Conservation (phyloP, 2,797 vertebrate species). For the Brachymystax lenok region DNA sequence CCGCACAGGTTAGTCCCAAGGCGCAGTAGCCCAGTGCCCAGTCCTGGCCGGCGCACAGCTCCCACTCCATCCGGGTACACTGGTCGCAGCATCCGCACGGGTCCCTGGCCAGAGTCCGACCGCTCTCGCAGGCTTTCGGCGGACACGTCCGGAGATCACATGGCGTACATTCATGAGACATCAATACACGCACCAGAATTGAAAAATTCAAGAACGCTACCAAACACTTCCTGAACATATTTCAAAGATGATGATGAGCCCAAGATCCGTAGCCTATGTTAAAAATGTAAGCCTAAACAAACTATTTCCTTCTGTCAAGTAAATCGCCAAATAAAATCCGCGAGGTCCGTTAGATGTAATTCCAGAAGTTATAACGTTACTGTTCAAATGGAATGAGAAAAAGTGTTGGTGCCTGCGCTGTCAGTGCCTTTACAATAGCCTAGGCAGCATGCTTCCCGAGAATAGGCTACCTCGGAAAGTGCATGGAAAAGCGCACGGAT, state of each 20-base stretch:
- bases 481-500: slow-evolving; percentile 36
- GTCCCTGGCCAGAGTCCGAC: slow-evolving; percentile 68
- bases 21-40: slow-evolving; percentile 79
- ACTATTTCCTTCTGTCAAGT: slow-evolving; percentile 37
- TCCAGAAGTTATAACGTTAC: slow-evolving; percentile 51
- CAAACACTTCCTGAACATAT: slow-evolving; percentile 66
- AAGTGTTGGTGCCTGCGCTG: background rate
- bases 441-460: slow-evolving; percentile 20
- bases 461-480: slow-evolving; percentile 31
- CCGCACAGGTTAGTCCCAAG: slow-evolving; percentile 76
- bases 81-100: slow-evolving; percentile 81
- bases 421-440: slow-evolving; percentile 8
- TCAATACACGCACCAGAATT: slow-evolving; percentile 61
- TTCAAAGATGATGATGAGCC: slow-evolving; percentile 9
- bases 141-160: slow-evolving; percentile 73
- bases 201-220: slow-evolving; percentile 57
- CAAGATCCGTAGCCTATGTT: slow-evolving; percentile 15
- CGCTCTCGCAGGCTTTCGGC: slow-evolving; percentile 63
- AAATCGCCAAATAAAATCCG: slow-evolving; percentile 35
- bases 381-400: background rate
- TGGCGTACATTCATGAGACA: slow-evolving; percentile 70
- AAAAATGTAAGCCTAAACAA: slow-evolving; percentile 16
- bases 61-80: slow-evolving; percentile 76
- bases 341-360: slow-evolving; percentile 11
- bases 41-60: slow-evolving; percentile 77